Evolutionary conservation across 2,888 invertebrate species (phyloP).

Genomic region (Diarsia rubi): DNA sequence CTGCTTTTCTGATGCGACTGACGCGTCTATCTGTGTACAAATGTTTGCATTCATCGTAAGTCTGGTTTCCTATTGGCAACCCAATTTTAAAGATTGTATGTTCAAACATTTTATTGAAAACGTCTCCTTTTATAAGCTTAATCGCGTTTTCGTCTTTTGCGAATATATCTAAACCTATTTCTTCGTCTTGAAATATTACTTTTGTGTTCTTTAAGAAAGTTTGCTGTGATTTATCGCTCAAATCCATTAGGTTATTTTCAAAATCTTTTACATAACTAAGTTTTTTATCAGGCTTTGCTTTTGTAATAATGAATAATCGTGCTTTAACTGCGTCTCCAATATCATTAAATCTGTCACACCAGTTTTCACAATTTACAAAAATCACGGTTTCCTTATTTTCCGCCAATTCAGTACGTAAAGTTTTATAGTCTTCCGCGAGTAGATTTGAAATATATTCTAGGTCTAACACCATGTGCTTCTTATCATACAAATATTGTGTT

Average conservation of each 20-base stretch:
- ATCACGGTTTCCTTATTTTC: neutral
- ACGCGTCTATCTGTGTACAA: conserved; percentile 5
- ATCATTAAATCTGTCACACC: neutral
- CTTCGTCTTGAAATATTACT: conserved; percentile 6
- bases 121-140: neutral
- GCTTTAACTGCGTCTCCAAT: neutral
- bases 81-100: conserved; percentile 4
- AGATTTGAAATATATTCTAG: conserved; percentile 1
- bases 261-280: neutral
- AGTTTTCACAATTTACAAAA: neutral
- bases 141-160: neutral
- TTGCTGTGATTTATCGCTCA: conserved; percentile 9
- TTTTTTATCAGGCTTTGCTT: neutral
- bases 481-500: neutral
- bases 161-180: neutral
- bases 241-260: neutral
- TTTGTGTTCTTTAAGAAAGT: neutral
- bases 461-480: neutral
- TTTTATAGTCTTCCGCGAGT: neutral
- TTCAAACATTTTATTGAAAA: neutral
- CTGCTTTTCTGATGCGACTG: neutral
- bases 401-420: conserved; percentile 1
- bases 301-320: neutral
- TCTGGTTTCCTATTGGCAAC: neutral
- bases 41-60: neutral